phyloP scores from a whole-genome alignment of 2,113 vertebrate species.

The Sarotherodon lohbergeri region DNA sequence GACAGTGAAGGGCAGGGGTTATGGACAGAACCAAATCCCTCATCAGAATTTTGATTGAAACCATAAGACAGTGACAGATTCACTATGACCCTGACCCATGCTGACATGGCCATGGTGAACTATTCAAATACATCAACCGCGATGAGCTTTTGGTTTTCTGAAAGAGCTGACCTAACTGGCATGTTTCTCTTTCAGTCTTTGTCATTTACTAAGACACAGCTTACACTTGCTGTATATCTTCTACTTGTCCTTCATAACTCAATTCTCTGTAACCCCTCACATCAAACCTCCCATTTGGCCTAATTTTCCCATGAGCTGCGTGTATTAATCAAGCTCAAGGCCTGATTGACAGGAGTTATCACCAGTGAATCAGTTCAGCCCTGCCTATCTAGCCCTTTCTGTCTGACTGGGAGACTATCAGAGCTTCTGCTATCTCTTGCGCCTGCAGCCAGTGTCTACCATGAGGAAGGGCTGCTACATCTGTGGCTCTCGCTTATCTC shows the following conservation, averaged over 20 bases:
- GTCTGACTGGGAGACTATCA: slow-evolving; percentile 54
- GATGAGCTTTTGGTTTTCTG: neutral
- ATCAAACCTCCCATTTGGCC: slow-evolving; percentile 40
- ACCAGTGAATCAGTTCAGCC: slow-evolving; percentile 50
- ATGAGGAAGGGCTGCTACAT: slow-evolving; percentile 52
- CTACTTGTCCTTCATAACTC: slow-evolving; percentile 29
- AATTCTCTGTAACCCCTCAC: slow-evolving; percentile 37
- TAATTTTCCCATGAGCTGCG: slow-evolving; percentile 47
- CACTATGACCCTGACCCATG: slow-evolving; percentile 50
- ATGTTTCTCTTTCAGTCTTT: slow-evolving; percentile 5
- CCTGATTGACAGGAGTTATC: slow-evolving; percentile 71
- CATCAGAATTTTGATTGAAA: slow-evolving; percentile 61
- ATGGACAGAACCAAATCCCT: slow-evolving; percentile 45
- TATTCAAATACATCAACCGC: slow-evolving; percentile 9
- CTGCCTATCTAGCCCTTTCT: slow-evolving; percentile 51
- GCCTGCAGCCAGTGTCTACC: slow-evolving; percentile 64
- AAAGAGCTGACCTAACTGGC: slow-evolving; percentile 14
- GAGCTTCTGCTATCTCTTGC: slow-evolving; percentile 65
- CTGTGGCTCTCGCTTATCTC: slow-evolving; percentile 64
- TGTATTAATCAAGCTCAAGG: slow-evolving; percentile 60
- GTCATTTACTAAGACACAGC: slow-evolving; percentile 23
- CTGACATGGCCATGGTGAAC: slow-evolving; percentile 25
- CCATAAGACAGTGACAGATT: slow-evolving; percentile 60
- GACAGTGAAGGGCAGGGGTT: slow-evolving; percentile 52
- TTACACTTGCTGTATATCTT: neutral